Conservation (phyloP, 2,797 vertebrate genomes). For the Macroramphosus scolopax region DNA sequence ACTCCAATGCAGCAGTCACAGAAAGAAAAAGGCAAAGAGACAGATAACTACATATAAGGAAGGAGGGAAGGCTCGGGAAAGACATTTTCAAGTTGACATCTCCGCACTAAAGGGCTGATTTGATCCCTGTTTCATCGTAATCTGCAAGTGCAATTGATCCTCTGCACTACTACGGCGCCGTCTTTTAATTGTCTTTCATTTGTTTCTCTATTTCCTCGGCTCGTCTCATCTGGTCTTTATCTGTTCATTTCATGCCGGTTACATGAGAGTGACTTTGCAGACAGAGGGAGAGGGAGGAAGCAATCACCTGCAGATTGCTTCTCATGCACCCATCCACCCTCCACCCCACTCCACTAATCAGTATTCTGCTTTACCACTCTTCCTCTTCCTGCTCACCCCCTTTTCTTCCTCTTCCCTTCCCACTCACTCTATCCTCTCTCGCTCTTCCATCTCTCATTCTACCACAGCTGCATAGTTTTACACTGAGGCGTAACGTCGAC, state of each 20-base stretch:
- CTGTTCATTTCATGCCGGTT: too few species aligned
- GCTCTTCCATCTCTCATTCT: constrained; percentile 19
- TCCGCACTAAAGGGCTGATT: too few species aligned
- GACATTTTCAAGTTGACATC: too few species aligned
- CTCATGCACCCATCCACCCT: constrained; percentile 6
- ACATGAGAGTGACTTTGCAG: constrained; percentile 24
- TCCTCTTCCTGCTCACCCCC: constrained; percentile 27
- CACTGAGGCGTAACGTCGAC: constrained; percentile 39
- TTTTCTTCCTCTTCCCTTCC: constrained; percentile 16
- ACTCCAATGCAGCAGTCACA: constrained; percentile 43
- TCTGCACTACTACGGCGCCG: too few species aligned
- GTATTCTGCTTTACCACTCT: constrained; percentile 69
- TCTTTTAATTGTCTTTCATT: too few species aligned
- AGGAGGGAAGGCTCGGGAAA: too few species aligned
- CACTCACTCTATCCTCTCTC: constrained; percentile 1
- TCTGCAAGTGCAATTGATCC: too few species aligned
- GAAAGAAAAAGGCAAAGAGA: constrained; percentile 16
- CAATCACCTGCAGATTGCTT: constrained; percentile 69
- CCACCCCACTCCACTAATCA: constrained; percentile 52
- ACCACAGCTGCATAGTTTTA: constrained; percentile 56
- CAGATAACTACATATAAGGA: too few species aligned
- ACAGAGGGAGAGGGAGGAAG: too few species aligned
- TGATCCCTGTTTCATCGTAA: too few species aligned
- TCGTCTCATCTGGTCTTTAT: too few species aligned
- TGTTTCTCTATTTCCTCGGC: too few species aligned